Base-by-base conservation (phyloP, 2,888 invertebrate genomes). In the Spialia ferax region DNA sequence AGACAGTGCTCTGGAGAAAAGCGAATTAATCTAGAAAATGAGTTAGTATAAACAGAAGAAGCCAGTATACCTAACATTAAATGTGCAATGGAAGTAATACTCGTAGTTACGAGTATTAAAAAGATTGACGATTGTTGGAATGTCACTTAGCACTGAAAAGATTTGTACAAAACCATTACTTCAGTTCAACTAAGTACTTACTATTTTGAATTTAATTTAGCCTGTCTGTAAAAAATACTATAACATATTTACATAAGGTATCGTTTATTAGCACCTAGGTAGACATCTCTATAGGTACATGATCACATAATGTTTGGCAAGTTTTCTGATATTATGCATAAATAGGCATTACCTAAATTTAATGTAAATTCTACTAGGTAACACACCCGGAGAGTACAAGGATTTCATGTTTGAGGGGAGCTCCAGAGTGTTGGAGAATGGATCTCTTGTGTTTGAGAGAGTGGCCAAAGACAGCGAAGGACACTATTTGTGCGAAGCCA, bases 401-500 rank as follows among this genome's bases (percentile, higher is more conserved):
- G 97, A 97, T 84, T 96, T 97, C 82, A 94, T 97, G 78, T 97
- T 96, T 80, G 97, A 97, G 84, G 96, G 96, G 62, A 96, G 96
- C 81, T 96, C 97, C 29, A 95, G 96, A 72, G 95, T 96, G 69
- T 96, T 97, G 78, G 95, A 96, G 75, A 98, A 98, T 84, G 98
- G 98, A 26, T 97, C 98, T 11, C 94, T 98, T 73, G 95, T 96
- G 72, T 98, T 98, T 86, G 96, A 96, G 77, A 95, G 96, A 82
- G 96, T 98, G 61, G 96, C 96, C 76, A 98, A 98, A 88, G 97
- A 97, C 80, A 97, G 97, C 83, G 98, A 98, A 88, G 98, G 98
- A 0, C 97, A 97, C 86, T 98, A 98, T 86, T 94, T 98, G 63
- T 99, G 99, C 88, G 98, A 98, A 83, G 98, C 98, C n/a, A 96